Base-by-base conservation (phyloP, 2,797 vertebrate genomes). In the Sciaenops ocellatus region DNA sequence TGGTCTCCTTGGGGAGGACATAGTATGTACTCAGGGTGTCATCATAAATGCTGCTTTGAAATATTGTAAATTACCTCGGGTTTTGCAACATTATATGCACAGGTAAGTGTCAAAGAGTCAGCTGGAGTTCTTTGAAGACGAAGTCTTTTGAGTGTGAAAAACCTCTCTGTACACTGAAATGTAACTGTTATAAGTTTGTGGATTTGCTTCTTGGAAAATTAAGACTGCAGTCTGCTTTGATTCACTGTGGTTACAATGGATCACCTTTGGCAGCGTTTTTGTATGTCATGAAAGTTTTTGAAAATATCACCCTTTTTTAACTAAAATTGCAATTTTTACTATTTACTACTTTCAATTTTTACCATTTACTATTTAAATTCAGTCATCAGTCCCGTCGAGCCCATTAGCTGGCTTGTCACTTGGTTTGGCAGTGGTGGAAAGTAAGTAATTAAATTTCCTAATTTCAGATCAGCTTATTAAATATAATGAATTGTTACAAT, bases 11-110 rank as follows among this genome's bases (percentile, higher is more conserved):
- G 62, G 67, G 78, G 78, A 76, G 80, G 81, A 72, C 66, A 68
- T 41, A 52, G 26, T 16, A 69, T 83, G 85, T 83, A 79, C 68
- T 74, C 30, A 46, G 69, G 76, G 63, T 85, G 86, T 84, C 80
- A 44, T 90, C 85, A 76, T 75, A 78, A 90, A 88, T 80, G 63
- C 20, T 47, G 42, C 83, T 89, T 85, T 84, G 77, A 94, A 88
- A 86, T 60, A 61, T 20, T 46, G 54, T 78, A 85, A 47, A 79
- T 84, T 79, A 87, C 80, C 75, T 69, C 57, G 65, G 70, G 62
- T 87, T 87, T 83, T 85, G 54, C 38, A 87, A 78, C 30, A 38
- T 78, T 84, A 66, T 44, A 42, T 68, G 80, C 60, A 63, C 51
- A 77, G 83, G 69, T 76, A 71, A 54, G 61, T 76, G 80, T 86